These are phyloP conservation scores for Pomatostomus ruficeps DNA, from an alignment of 2,113 vertebrate genomes.

Conservation along the genomic window DNA sequence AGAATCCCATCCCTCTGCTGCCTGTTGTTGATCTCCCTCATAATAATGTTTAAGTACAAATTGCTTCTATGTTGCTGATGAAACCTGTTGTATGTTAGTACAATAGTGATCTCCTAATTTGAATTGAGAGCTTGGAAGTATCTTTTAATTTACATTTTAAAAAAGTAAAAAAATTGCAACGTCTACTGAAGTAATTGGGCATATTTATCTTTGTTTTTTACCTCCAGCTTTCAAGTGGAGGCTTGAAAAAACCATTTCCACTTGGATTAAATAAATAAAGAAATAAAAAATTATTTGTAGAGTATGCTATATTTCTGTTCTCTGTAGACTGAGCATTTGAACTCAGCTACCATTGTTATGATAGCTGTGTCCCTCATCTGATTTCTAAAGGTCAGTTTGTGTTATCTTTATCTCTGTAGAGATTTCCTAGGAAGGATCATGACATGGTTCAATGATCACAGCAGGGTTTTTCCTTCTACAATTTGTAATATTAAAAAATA, in stretches of 20 bases:
- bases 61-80: not conserved
- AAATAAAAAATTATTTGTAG: slow-evolving; percentile 16
- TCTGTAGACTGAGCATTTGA: slow-evolving; percentile 41
- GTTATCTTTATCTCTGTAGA: slow-evolving; percentile 66
- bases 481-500: slow-evolving; percentile 72
- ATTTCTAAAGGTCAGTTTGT: slow-evolving; percentile 65
- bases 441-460: slow-evolving; percentile 66
- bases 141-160: not conserved
- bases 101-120: not conserved
- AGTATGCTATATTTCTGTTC: not conserved
- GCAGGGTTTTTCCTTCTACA: slow-evolving; percentile 60
- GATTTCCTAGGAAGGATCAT: slow-evolving; percentile 63
- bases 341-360: slow-evolving; percentile 48
- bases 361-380: slow-evolving; percentile 58
- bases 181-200: not conserved
- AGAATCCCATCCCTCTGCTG: not conserved
- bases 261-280: slow-evolving; percentile 32
- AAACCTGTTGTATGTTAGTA: not conserved
- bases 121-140: not conserved
- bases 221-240: not conserved
- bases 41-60: not conserved
- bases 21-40: not conserved
- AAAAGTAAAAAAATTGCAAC: not conserved
- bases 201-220: not conserved
- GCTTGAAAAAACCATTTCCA: slow-evolving; percentile 3